phyloP scores from a whole-genome alignment of 2,113 vertebrate genomes.

The Pithys albifrons region DNA sequence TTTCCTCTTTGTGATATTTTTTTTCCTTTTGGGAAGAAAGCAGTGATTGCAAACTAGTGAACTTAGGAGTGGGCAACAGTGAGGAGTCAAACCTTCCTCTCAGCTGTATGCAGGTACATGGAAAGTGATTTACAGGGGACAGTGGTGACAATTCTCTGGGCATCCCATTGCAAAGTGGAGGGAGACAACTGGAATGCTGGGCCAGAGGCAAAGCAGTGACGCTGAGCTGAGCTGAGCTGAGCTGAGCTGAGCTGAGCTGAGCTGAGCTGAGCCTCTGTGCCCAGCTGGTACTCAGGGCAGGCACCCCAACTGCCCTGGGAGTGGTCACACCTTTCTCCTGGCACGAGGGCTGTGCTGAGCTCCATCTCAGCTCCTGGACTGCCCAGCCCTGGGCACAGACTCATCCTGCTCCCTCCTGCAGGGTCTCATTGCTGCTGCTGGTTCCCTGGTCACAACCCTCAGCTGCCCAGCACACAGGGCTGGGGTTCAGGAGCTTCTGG shows the following conservation, averaged over 20 bases:
- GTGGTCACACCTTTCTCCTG: background rate
- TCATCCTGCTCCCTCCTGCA: background rate
- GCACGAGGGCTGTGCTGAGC: background rate
- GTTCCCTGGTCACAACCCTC: background rate
- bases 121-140: background rate
- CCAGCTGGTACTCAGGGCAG: background rate
- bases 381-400: accelerated
- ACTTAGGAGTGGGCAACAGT: background rate
- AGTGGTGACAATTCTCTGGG: background rate
- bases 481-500: background rate
- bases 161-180: background rate
- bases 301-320: background rate
- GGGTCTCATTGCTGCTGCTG: background rate
- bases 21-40: background rate
- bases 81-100: background rate
- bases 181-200: background rate
- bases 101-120: background rate
- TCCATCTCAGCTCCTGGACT: background rate
- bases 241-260: background rate
- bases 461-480: background rate
- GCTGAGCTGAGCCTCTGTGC: background rate
- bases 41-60: background rate
- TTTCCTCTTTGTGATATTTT: background rate
- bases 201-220: background rate
- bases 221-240: background rate